A percentile compares a stretch with the other conserved stretches of the same genome.
phyloP scores from a whole-genome alignment of 2,797 vertebrate genomes.

The Thunnus albacares region DNA sequence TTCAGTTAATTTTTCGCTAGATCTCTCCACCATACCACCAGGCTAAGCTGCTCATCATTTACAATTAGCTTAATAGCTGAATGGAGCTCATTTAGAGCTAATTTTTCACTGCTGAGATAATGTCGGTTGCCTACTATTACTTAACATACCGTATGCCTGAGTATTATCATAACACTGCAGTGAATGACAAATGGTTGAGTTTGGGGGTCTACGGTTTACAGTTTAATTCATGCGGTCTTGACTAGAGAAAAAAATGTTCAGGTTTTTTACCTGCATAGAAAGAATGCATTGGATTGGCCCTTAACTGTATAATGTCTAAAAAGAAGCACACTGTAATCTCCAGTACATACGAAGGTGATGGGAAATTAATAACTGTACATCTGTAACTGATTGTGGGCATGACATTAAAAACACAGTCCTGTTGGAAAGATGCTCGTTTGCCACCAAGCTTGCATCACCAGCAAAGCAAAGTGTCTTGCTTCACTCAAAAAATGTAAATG shows the following conservation, averaged over 20 bases:
- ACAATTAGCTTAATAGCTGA: constrained; percentile 47
- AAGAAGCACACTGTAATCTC: background rate
- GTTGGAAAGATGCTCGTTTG: background rate
- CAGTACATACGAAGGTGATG: background rate
- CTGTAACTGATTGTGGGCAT: background rate
- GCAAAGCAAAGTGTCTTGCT: too few species aligned
- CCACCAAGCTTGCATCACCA: background rate
- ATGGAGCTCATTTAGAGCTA: constrained; percentile 50
- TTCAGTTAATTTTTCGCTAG: background rate
- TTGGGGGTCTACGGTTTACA: background rate
- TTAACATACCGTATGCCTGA: constrained; percentile 39
- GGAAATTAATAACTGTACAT: background rate
- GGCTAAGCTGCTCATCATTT: constrained; percentile 41
- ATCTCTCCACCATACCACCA: constrained; percentile 34
- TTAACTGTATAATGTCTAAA: background rate
- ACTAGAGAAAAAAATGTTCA: background rate
- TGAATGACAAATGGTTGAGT: constrained; percentile 3
- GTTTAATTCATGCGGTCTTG: background rate
- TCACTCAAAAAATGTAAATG: background rate
- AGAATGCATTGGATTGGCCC: background rate
- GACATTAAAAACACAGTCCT: background rate
- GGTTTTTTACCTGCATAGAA: background rate
- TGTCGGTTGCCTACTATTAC: constrained; percentile 47
- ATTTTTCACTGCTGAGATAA: constrained; percentile 62
- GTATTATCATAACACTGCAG: constrained; percentile 28